Evolutionary conservation across 1,140 invertebrate genomes (phyloP), one percentile per base, ranked within the genome.

Genomic region (Andrena cerasifolii): DNA sequence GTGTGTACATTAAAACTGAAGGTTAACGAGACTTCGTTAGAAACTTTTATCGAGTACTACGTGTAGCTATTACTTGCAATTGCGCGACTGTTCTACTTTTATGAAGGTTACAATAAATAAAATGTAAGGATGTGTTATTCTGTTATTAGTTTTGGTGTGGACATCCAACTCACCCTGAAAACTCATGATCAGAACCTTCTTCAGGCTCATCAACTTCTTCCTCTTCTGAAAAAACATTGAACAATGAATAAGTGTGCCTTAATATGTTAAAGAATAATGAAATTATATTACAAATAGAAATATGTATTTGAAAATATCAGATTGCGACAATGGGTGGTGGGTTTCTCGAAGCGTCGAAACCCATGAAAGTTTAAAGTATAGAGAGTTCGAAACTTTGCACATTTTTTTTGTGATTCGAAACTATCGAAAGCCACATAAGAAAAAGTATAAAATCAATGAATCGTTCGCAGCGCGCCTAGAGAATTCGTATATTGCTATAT

Each of bases 131-230:
- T 59, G 16, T 65, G 2, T 79, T 45, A 80, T 31, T 82, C 14
- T 68, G 7, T n/a, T 76, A 76, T 62, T 62, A 77, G 21, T 59
- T 40, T 71, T 79, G 12, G 10, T 65, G 59, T 51, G 33, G 59
- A 84, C 67, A 74, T 68, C 78, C 67, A 92, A 91, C 91, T 94
- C 93, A 93, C 91, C 93, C 89, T 36, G 93, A 90, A 85, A 94
- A 93, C 79, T 95, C 94, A 82, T 94, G 93, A 90, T 95, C 94
- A 26, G 94, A 95, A 83, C 94, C 94, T 47, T 95, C 94, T 65
- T 94, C 93, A 26, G 91, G 93, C 66, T 95, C 94, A 78, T 95
- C 94, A 61, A 93, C 94, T 71, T 94, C 94, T 73, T 95, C 94
- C 83, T 95, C 94, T 88, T 95, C 94, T 93, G 84, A 47, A 91